phyloP scores from a whole-genome alignment of 1,140 invertebrate species.

The Hormaphis cornu region DNA sequence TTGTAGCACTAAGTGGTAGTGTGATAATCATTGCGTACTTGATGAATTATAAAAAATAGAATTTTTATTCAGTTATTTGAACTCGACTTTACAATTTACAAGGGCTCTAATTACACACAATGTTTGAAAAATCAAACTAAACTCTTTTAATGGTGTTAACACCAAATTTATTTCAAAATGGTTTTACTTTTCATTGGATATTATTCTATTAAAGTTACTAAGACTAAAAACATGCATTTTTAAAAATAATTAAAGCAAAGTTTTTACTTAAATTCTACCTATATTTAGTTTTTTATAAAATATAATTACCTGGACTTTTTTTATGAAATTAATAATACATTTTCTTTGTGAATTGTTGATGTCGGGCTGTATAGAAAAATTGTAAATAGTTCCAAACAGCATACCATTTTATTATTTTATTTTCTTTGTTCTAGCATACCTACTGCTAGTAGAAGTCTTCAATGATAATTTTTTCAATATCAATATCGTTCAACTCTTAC shows the following conservation, averaged over 20 bases:
- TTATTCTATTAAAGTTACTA: not conserved
- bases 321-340: slow-evolving; percentile 7
- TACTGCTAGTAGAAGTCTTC: no score
- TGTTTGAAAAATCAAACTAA: not conserved
- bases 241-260: not conserved
- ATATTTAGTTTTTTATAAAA: not conserved
- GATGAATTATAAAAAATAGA: slow-evolving; percentile 32
- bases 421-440: no score
- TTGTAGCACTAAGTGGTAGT: slow-evolving; percentile 48
- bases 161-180: not conserved
- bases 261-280: not conserved
- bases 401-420: slow-evolving; percentile 6
- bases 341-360: slow-evolving; percentile 11
- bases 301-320: not conserved
- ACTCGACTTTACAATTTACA: slow-evolving; percentile 23
- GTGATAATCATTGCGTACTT: slow-evolving; percentile 44
- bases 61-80: not conserved
- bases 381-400: slow-evolving; percentile 10
- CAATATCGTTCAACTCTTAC: no score
- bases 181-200: not conserved
- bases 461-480: no score
- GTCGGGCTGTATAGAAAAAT: not conserved
- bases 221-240: slow-evolving; percentile 5
- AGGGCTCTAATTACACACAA: not conserved
- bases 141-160: not conserved